Base-by-base conservation (phyloP, 2,113 vertebrate species). In the Jaculus jaculus region DNA sequence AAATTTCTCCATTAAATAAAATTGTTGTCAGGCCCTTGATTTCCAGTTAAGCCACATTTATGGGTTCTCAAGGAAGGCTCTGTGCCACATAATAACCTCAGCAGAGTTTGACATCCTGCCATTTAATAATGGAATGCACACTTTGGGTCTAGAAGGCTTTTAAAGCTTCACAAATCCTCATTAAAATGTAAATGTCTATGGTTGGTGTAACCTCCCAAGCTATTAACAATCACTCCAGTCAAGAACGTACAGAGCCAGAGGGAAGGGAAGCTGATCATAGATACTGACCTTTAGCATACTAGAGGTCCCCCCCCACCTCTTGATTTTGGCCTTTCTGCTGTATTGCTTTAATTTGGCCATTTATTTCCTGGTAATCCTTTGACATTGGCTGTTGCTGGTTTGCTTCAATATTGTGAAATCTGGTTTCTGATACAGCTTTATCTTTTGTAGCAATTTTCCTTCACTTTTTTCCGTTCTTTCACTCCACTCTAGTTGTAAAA, bases 131-230 rank as follows among this genome's bases (percentile, higher is more conserved):
- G 90, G 84, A 79, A 91, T 91, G 83, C 61, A 92, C 30, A 90
- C 32, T 95, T 94, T 68, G 54, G 60, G 24, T 95, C 68, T 80
- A 71, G 87, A 95, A 95, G 66, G 68, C 90, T 97, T 97, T 96
- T 94, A 94, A 91, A 87, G 74, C 94, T 96, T 91, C 84, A 95
- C 72, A 97, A 94, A 87, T 89, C 37, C 72, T 84, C 86, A 96
- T 92, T 94, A 96, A 94, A 95, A 96, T 96, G 95, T 84, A 93
- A 94, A 96, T 96, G 77, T 81, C 92, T 68, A 15, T 51, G 24
- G 20, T 91, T 87, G 84, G 87, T 47, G 72, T 84, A 94, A 95
- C 84, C 94, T 91, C 63, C 58, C 12, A 87, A 54, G 77, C 93
- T 81, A 95, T 93, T 91, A 95, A 92, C 90, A 95, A 89, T 96